Evolutionary conservation across 2,113 vertebrate genomes (phyloP), one percentile per base, ranked within the genome.

Genomic region (Leptobrachium leishanense): DNA sequence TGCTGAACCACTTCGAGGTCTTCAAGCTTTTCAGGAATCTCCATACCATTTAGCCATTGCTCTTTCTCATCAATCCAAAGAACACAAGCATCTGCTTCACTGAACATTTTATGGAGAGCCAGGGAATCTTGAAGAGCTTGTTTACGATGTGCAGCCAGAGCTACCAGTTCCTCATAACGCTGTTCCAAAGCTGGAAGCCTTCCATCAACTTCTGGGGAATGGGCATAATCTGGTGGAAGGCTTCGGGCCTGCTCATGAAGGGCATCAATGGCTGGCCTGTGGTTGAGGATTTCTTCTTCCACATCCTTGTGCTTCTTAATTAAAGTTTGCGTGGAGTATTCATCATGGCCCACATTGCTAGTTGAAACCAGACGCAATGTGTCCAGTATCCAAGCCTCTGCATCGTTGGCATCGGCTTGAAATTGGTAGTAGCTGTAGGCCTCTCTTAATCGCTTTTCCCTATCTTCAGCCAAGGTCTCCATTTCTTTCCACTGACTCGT

Each of bases 1-100:
- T 98, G 97, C 86, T 98, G 96, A 54, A 98, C 93, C 74, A 98
- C 97, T 87, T 99, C 97, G 57, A 99, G 89, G 85, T 99, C 97
- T 81, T 98, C 97, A 77, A 99, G 89, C 43, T 94, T 95, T 73
- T 95, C 94, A 0, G 96, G 97, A 20, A 98, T 93, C 4, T 92
- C 90, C 91, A 98, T 94, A 82, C 89, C 74, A 0, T 95, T 85
- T 8, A 99, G 90, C 97, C 97, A 98, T 88, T 97, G 94, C 84
- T 98, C 96, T 87, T 97, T 94, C 85, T 98, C 97, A 0, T 90
- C 96, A 79, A 98, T 92, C 97, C 97, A 99, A 15, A 97, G 92
- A 79, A 90, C 92, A 40, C 97, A 99, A 83, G 97, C 97, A 1
- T 92, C 93, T 0, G 97, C 95, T 86, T 98, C 97, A 9, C 96